phyloP scores from a whole-genome alignment of 2,888 invertebrate species.

The Aspidiotus destructor region DNA sequence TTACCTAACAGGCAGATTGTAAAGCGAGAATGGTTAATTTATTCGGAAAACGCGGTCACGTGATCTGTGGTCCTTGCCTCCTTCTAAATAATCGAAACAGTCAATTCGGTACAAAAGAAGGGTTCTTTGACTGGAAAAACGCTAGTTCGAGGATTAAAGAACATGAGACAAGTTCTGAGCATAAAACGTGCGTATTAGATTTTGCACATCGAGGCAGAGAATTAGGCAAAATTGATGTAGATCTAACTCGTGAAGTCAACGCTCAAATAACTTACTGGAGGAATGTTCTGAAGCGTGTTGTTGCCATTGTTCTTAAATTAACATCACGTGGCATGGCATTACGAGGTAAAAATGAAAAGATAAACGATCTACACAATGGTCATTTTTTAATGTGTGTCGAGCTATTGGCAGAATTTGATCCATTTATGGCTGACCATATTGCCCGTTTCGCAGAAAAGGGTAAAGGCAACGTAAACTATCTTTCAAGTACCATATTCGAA shows the following conservation, averaged over 20 bases:
- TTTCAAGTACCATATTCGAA: constrained; percentile 14
- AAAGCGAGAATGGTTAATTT: constrained; percentile 30
- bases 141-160: constrained; percentile 6
- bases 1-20: constrained; percentile 20
- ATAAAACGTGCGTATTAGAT: constrained; percentile 14
- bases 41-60: constrained; percentile 28
- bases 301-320: constrained; percentile 37
- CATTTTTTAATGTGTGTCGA: constrained; percentile 39
- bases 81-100: constrained; percentile 16
- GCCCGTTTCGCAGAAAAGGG: constrained; percentile 20
- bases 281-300: constrained; percentile 38
- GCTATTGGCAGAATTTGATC: constrained; percentile 39
- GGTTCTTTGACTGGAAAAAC: constrained; percentile 30
- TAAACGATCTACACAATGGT: constrained; percentile 38
- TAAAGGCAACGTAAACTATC: constrained; percentile 1
- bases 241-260: constrained; percentile 9
- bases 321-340: constrained; percentile 38
- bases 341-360: constrained; percentile 37
- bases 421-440: constrained; percentile 36
- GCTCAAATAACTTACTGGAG: constrained; percentile 35
- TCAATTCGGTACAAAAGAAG: constrained; percentile 22
- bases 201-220: constrained; percentile 5
- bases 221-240: constrained; percentile 8
- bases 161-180: constrained; percentile 6
- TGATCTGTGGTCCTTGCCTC: constrained; percentile 27